Conservation (phyloP, 2,113 vertebrate species). For the Empidonax traillii region DNA sequence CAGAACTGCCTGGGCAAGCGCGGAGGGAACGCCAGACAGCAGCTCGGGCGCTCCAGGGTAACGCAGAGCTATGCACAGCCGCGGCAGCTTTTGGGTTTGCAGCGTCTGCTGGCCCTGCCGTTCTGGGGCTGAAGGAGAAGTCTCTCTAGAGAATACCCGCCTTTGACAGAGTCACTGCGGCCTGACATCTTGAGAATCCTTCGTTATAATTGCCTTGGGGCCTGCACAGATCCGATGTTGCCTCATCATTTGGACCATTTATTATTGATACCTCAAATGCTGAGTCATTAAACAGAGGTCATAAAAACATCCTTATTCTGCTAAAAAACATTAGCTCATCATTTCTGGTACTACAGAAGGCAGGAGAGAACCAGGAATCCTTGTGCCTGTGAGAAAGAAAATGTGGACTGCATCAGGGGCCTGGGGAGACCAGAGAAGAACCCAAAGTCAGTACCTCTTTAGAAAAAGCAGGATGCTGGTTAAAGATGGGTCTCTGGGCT, state of each 20-base stretch:
- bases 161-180: background rate
- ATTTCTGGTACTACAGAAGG: background rate
- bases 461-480: background rate
- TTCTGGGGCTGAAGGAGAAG: background rate
- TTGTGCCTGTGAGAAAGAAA: background rate
- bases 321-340: constrained; percentile 30
- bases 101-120: background rate
- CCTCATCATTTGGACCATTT: background rate
- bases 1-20: background rate
- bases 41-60: background rate
- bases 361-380: background rate
- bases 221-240: background rate
- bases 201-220: background rate
- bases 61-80: background rate
- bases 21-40: background rate
- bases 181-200: background rate
- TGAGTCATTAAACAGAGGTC: constrained; percentile 49
- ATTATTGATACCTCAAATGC: background rate
- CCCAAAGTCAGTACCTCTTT: background rate
- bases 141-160: background rate
- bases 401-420: background rate
- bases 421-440: background rate
- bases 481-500: background rate
- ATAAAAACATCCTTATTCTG: background rate
- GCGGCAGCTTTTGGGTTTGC: rapidly evolving